Evolutionary conservation across 2,113 vertebrate species (phyloP), one percentile per base, ranked within the genome.

Genomic region (Bambusicola thoracicus): DNA sequence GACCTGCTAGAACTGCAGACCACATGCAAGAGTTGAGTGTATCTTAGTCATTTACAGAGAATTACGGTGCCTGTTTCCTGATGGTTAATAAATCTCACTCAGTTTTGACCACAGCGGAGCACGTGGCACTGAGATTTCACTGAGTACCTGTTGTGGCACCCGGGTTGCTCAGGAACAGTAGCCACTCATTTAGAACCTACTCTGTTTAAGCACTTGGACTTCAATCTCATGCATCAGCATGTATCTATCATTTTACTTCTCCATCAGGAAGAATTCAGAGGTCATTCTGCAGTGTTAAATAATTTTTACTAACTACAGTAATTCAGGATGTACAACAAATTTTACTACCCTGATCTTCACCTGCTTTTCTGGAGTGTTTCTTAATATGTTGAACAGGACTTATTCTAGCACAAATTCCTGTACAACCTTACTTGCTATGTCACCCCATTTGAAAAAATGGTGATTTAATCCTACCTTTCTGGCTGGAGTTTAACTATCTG

Each of bases 281-380:
- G 16, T 56, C 8, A 11, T 91, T 75, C 46, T 46, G 40, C 51
- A 91, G 63, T 8, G 16, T 66, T 25, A 81, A 24, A 48, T 89
- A 51, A 36, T 17, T 49, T 81, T 75, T 63, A 55, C 27, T 70
- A 87, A 77, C 13, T 10, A 21, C 41, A 91, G 36, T 66, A 84
- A 72, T 7, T 74, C 32, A 61, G 1, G 34, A 22, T 3, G 5
- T 81, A 59, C 14, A 83, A 53, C 18, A 79, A 11, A 66, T 67
- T 81, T 78, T 53, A 84, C 10, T 49, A 13, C 10, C 44, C 5
- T 0, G 1, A 19, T 70, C 30, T 59, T 24, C 0, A 0, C 4
- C 3, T 4, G 7, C 34, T 67, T 85, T 89, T n/a, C 32, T 70
- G 85, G 69, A 66, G 11, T 51, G 51, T n/a, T 82, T 74, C 77